phyloP scores from a whole-genome alignment of 2,113 vertebrate species.

The Limnothrissa miodon region DNA sequence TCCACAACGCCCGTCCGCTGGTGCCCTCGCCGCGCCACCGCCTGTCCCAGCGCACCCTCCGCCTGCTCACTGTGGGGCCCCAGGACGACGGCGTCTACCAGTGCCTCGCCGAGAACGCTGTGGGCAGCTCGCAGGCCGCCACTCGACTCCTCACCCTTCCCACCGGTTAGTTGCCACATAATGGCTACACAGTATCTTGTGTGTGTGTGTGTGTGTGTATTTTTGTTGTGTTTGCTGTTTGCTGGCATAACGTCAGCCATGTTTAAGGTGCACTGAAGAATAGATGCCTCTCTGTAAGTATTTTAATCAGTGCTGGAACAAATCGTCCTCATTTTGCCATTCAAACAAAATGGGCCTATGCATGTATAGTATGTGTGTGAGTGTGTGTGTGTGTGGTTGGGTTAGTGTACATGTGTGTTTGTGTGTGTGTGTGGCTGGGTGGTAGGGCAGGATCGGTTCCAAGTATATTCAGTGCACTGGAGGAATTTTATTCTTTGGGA shows the following conservation, averaged over 20 bases:
- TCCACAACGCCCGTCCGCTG: conserved; percentile 84
- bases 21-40: conserved; percentile 76
- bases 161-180: conserved; percentile 68
- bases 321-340: neutral
- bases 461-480: neutral
- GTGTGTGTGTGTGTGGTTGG: neutral
- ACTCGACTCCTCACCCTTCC: conserved; percentile 79
- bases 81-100: conserved; percentile 94
- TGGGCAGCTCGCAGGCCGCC: conserved; percentile 89
- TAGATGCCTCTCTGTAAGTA: neutral
- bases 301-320: neutral
- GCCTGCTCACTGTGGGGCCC: conserved; percentile 78
- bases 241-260: neutral
- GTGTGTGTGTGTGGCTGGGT: neutral
- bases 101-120: conserved; percentile 93
- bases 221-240: neutral
- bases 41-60: conserved; percentile 69
- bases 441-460: neutral
- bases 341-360: conserved; percentile 7
- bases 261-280: neutral
- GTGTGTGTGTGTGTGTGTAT: neutral
- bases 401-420: neutral
- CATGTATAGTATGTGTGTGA: too few relatives aligned
- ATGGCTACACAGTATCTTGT: neutral
- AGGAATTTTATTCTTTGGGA: neutral